These are phyloP conservation scores for Meandrina meandrites DNA, from an alignment of 92 coral and sea anemone species.

Conservation along the genomic window DNA sequence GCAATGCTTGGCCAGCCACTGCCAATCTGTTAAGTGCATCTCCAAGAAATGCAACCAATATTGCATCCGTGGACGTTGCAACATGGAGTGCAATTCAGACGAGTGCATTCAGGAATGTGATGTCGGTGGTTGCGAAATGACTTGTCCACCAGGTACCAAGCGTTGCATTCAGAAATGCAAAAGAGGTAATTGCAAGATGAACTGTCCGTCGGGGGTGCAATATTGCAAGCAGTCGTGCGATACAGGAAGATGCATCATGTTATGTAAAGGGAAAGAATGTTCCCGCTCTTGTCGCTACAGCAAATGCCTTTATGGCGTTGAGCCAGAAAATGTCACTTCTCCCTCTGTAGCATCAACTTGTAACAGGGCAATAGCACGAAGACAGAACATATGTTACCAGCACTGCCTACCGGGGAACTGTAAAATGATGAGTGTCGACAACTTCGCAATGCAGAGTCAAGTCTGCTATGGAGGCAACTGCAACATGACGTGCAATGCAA, in stretches of 20 bases:
- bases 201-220: slow-evolving; percentile 74
- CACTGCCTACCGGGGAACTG: slow-evolving; percentile 73
- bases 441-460: slow-evolving; percentile 61
- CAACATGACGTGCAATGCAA: slow-evolving; percentile 65
- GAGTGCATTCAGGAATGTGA: slow-evolving; percentile 71
- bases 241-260: slow-evolving; percentile 70
- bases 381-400: slow-evolving; percentile 65
- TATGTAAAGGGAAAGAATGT: slow-evolving; percentile 72
- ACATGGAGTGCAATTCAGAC: slow-evolving; percentile 70
- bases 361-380: slow-evolving; percentile 40
- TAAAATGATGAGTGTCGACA: slow-evolving; percentile 47
- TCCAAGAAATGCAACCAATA: slow-evolving; percentile 65
- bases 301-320: slow-evolving; percentile 48
- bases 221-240: slow-evolving; percentile 72
- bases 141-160: slow-evolving; percentile 64
- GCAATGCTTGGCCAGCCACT: slow-evolving; percentile 76
- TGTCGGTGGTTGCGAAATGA: slow-evolving; percentile 76
- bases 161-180: slow-evolving; percentile 71
- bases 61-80: slow-evolving; percentile 78
- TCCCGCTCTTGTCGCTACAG: slow-evolving; percentile 58
- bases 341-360: slow-evolving; percentile 49
- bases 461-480: slow-evolving; percentile 83
- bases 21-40: slow-evolving; percentile 63
- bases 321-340: slow-evolving; percentile 21
- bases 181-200: slow-evolving; percentile 76